Percentiles rank a stretch among this genome's conserved stretches.
Evolutionary conservation across 2,113 vertebrate genomes (phyloP).

Genomic region (Cavia porcellus): DNA sequence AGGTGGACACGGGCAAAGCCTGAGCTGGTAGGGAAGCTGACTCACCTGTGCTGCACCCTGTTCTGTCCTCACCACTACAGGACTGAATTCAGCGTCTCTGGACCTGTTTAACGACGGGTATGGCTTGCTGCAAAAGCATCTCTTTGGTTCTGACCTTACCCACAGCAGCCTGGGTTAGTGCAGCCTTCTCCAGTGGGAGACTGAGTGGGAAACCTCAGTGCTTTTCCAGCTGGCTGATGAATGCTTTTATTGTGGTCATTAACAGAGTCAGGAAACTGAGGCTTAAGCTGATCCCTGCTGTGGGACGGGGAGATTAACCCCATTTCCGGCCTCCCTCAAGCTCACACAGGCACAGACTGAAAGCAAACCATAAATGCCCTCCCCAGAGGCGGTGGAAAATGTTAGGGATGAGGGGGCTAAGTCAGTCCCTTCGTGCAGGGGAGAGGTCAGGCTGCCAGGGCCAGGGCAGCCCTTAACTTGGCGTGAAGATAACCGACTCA

Average conservation of each 20-base stretch:
- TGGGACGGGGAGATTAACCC: not conserved
- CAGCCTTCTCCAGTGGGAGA: not conserved
- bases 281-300: not conserved
- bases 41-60: not conserved
- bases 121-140: conserved; percentile 30
- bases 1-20: not conserved
- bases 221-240: not conserved
- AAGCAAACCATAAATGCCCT: not conserved
- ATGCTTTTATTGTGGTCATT: conserved; percentile 43
- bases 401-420: not conserved
- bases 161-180: not conserved
- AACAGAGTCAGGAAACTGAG: not conserved
- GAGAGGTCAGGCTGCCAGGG: not conserved
- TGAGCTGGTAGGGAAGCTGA: not conserved
- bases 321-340: not conserved
- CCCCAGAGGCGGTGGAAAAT: not conserved
- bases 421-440: not conserved
- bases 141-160: not conserved
- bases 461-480: not conserved
- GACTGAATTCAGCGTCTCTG: not conserved
- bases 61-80: conserved; percentile 35
- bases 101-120: not conserved
- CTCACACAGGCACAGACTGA: not conserved
- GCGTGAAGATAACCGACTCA: not conserved
- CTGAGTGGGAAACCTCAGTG: not conserved